Evolutionary conservation across 2,113 vertebrate genomes (phyloP), one percentile per base, ranked within the genome.

Genomic region (Spea bombifrons): DNA sequence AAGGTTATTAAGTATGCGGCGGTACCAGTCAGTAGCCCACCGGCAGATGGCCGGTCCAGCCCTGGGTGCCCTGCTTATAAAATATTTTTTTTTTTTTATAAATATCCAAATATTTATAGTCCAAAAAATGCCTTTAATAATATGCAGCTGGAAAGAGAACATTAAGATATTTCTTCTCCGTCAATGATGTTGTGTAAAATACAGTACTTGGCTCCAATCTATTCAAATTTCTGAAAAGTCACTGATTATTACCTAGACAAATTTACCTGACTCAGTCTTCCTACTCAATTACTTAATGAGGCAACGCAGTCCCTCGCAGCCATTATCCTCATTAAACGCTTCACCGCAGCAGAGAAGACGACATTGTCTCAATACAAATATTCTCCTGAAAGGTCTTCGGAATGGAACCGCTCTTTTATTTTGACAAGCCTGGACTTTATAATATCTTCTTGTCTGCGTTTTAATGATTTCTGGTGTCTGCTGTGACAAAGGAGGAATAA

Each of bases 191-290:
- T 46, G 59, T 71, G 65, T 70, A 65, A 74, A 59, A 75, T 71
- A 64, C 76, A 70, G 66, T 76, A 80, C 77, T 82, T 66, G 7
- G 45, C 70, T 86, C 59, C 67, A 75, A 78, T 83, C 64, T 78
- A 82, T 83, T 83, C 81, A 76, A 84, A 85, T 74, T 8, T 8
- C 10, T 83, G 83, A 81, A 79, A 85, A 55, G 66, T 80, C 64
- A 84, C 68, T 82, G 83, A 83, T 82, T 86, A 68, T 59, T 81
- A 86, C 81, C 83, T 83, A 59, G 77, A 80, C 3, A 15, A 80
- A 45, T 84, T 63, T 45, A 81, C 75, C 75, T 81, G 76, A 84
- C 82, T 82, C 84, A 80, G 70, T 52, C 75, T 64, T 83, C 0
- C 0, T 69, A 75, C 73, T 78, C 84, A 76, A 81, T 77, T 78